A percentile compares a stretch with the other conserved stretches of the same genome.
Evolutionary conservation across 2,113 vertebrate species (phyloP).

Genomic region (Callorhinus ursinus): DNA sequence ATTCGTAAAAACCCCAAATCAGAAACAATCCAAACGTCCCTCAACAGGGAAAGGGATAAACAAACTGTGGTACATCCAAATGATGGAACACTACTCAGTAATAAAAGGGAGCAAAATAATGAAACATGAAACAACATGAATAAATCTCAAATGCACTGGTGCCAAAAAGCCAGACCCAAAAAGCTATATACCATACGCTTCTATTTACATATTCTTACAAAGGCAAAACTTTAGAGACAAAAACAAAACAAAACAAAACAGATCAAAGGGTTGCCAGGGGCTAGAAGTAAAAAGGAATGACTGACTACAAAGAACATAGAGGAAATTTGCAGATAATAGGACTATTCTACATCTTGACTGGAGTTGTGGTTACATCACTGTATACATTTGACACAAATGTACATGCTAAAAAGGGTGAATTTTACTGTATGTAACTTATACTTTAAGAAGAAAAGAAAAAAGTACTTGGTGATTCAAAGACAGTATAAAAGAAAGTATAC

Average conservation of each 20-base stretch:
- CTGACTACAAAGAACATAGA: not conserved
- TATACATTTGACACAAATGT: not conserved
- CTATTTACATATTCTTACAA: not conserved
- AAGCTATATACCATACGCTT: not conserved
- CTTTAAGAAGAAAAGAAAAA: conserved; percentile 18
- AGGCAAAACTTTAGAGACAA: not conserved
- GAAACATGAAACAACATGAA: not conserved
- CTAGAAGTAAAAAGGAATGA: not conserved
- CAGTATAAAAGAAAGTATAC: not conserved
- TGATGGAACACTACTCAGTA: not conserved
- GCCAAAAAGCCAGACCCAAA: not conserved
- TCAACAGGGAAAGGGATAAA: not conserved
- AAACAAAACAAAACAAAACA: not conserved
- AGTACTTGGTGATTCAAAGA: not conserved
- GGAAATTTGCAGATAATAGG: not conserved
- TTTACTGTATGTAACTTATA: not conserved
- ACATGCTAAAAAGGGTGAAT: not conserved
- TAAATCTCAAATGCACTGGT: not conserved
- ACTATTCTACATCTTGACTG: not conserved
- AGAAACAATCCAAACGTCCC: conserved; percentile 1
- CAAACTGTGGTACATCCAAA: not conserved
- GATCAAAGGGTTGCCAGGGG: not conserved
- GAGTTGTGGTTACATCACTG: not conserved
- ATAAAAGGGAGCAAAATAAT: not conserved
- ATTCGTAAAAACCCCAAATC: not conserved